Percentiles rank a stretch among this genome's conserved stretches.
Evolutionary conservation across 2,797 vertebrate genomes (phyloP).

Genomic region (Ibycter americanus): DNA sequence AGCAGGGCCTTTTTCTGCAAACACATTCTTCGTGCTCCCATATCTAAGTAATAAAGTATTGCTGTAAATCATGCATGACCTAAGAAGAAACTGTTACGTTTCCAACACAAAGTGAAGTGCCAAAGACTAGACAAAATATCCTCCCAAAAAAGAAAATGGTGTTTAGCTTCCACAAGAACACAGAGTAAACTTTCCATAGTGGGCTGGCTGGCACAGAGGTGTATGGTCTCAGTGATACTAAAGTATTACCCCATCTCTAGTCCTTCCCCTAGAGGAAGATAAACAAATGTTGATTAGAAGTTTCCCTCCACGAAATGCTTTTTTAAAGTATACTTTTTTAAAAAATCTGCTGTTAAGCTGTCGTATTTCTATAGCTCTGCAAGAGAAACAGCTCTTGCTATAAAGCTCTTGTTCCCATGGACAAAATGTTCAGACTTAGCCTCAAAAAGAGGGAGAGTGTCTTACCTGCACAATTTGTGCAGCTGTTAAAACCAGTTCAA

Average conservation of each 20-base stretch:
- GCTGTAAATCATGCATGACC: not conserved
- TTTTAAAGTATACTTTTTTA: not conserved
- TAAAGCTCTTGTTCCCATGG: not conserved
- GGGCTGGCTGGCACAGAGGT: not conserved
- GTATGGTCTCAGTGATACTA: not conserved
- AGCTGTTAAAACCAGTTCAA: not conserved
- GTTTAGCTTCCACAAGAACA: not conserved
- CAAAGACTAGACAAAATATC: not conserved
- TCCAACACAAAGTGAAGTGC: not conserved
- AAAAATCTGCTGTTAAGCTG: not conserved
- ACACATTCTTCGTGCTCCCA: not conserved
- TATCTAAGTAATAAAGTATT: not conserved
- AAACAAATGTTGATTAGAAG: not conserved
- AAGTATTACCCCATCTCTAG: not conserved
- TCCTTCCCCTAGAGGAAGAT: not conserved
- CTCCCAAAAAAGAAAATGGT: not conserved
- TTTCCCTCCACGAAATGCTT: not conserved
- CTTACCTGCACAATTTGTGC: not conserved
- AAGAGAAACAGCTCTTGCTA: not conserved
- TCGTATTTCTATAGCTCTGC: not conserved
- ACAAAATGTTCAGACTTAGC: not conserved
- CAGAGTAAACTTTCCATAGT: not conserved
- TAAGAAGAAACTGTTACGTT: not conserved
- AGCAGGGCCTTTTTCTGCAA: not conserved
- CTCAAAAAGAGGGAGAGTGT: not conserved